Evolutionary conservation across 2,888 invertebrate genomes (phyloP).

Genomic region (Pseudoips prasinana): DNA sequence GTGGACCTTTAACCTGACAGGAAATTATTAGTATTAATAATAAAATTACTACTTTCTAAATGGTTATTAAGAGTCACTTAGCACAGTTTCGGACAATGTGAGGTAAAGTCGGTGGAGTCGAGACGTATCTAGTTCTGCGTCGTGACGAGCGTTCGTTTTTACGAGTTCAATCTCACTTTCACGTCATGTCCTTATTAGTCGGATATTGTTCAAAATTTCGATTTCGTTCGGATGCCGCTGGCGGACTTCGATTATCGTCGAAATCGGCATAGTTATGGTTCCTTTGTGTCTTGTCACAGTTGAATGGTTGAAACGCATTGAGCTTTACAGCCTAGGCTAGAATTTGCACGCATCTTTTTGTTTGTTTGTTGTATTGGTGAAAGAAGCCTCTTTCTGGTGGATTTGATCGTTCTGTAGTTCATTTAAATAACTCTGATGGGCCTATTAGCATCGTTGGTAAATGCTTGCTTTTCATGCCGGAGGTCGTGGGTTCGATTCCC

Average conservation of each 20-base stretch:
- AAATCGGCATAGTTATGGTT: conserved; percentile 26
- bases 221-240: conserved; percentile 51
- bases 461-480: no score
- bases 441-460: no score
- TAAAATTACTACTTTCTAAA: conserved; percentile 67
- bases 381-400: conserved; percentile 5
- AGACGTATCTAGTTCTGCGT: conserved; percentile 23
- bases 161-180: conserved; percentile 59
- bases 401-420: no score
- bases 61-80: conserved; percentile 52
- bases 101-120: conserved; percentile 28
- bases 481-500: no score
- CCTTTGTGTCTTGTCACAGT: conserved; percentile 23
- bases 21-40: conserved; percentile 55
- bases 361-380: conserved; percentile 6
- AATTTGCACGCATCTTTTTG: conserved; percentile 19
- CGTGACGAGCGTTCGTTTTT: conserved; percentile 46
- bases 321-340: conserved; percentile 14
- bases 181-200: conserved; percentile 67
- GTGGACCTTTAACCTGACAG: conserved; percentile 50
- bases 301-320: conserved; percentile 21
- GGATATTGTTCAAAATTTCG: conserved; percentile 64
- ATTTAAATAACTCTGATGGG: no score
- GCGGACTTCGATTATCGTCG: conserved; percentile 31
- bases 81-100: conserved; percentile 36